Conservation (phyloP, 2,797 vertebrate genomes). For the Phalanger gymnotis region DNA sequence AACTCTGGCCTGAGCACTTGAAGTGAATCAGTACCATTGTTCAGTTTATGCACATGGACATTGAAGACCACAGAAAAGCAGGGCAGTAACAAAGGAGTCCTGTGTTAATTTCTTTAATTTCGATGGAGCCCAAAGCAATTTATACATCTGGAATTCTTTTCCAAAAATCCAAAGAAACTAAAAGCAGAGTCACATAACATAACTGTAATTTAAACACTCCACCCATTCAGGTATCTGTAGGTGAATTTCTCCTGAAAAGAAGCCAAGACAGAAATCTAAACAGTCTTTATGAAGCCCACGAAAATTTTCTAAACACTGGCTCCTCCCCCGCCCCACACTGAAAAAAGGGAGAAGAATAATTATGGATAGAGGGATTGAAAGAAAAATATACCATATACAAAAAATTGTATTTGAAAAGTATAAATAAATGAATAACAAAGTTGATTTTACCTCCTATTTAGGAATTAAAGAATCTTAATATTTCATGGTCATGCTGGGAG, state of each 20-base stretch:
- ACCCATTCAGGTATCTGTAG: neutral
- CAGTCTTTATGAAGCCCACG: neutral
- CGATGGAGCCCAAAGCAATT: neutral
- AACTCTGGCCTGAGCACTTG: neutral
- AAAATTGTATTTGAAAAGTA: neutral
- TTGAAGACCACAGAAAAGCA: neutral
- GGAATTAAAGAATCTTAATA: neutral
- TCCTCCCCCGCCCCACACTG: neutral
- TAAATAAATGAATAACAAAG: neutral
- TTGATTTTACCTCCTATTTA: neutral
- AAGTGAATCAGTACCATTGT: neutral
- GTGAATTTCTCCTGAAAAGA: neutral
- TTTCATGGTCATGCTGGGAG: neutral
- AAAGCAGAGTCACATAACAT: neutral
- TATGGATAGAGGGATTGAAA: neutral
- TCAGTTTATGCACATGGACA: neutral
- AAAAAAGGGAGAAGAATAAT: neutral
- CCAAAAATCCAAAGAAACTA: neutral
- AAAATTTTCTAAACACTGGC: neutral
- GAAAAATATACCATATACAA: neutral
- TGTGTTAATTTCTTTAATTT: neutral
- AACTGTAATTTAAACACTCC: neutral
- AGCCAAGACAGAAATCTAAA: neutral
- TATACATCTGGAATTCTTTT: neutral
- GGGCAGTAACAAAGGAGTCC: neutral